Evolutionary conservation across 2,113 vertebrate genomes (phyloP), one percentile per base, ranked within the genome.

Genomic region (Cynopterus brachyotis): DNA sequence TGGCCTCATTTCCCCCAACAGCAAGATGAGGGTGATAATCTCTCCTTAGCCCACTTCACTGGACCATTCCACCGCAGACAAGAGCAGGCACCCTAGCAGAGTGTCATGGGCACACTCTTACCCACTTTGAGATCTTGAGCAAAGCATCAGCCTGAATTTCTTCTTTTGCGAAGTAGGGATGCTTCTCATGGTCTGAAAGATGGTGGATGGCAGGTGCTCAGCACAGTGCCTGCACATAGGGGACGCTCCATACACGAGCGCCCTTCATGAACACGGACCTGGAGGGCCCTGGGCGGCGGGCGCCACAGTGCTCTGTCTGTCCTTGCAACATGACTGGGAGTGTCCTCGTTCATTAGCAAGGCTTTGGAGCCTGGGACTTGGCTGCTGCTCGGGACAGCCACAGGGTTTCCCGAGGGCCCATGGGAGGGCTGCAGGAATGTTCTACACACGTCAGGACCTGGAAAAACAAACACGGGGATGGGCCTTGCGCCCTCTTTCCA

Each of bases 381-480:
- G 79, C 90, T 72, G 81, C 91, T n/a, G 69, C 79, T 95, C 47
- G 76, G 91, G 88, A 88, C 30, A 64, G 87, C 66, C 70, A 17
- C 69, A 42, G 86, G 84, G 95, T 94, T 90, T 96, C 91, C 97
- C 76, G 66, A 82, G 91, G 84, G 94, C 59, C 88, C 47, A 2
- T 4, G 0, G 88, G 91, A 92, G 59, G 76, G 60, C 81, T 37
- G 9, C 37, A 96, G 95, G 94, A 97, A 95, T 97, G 95, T 96
- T 93, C 90, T 78, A 0, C 62, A 67, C 95, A 88, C 42, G 9
- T 96, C 96, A 95, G 76, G 89, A 73, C 62, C 86, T 95, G 95
- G 97, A 96, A 96, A 96, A 95, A 97, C 94, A 97, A 95, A 96
- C 91, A 94, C 3, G 0, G 94, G 83, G 89, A 86, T 85, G 96